phyloP scores from a whole-genome alignment of 30 jellyfish, hydroid and myxozoan species.

The Cassiopea xamachana region DNA sequence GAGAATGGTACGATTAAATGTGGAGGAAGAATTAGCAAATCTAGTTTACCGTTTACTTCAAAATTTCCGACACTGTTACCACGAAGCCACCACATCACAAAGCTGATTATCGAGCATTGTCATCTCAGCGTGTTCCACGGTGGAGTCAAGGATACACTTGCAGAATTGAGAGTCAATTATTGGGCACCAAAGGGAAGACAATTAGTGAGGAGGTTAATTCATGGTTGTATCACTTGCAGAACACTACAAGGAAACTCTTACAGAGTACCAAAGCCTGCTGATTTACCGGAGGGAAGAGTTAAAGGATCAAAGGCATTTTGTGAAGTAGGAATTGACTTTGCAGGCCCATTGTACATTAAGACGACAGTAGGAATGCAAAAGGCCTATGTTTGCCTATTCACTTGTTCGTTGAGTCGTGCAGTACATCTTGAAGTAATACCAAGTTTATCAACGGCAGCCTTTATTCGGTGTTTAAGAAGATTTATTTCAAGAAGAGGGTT shows the following conservation, averaged over 20 bases:
- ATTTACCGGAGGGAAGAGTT: slow-evolving; percentile 55
- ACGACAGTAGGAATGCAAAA: slow-evolving; percentile 22
- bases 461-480: slow-evolving; percentile 32
- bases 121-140: slow-evolving; percentile 6
- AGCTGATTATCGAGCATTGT: slow-evolving; percentile 7
- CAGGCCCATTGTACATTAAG: slow-evolving; percentile 49
- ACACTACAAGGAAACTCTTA: slow-evolving; percentile 34
- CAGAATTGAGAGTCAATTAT: slow-evolving; percentile 5
- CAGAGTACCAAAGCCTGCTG: slow-evolving; percentile 24
- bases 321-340: slow-evolving; percentile 48
- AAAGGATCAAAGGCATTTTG: slow-evolving; percentile 15
- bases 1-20: slow-evolving; percentile 3
- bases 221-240: slow-evolving; percentile 18
- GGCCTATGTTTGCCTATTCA: slow-evolving; percentile 6
- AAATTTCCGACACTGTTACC: slow-evolving; percentile 35
- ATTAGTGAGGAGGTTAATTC: slow-evolving; percentile 8
- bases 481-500: slow-evolving; percentile 47
- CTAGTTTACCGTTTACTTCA: neutral
- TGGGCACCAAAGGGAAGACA: slow-evolving; percentile 65
- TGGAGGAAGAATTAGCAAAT: neutral
- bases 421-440: slow-evolving; percentile 50
- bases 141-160: slow-evolving; percentile 36
- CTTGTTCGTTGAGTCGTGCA: slow-evolving; percentile 41
- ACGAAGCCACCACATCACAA: neutral
- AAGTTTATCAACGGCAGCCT: slow-evolving; percentile 10